Evolutionary conservation across 1,140 invertebrate species (phyloP), one percentile per base, ranked within the genome.

Genomic region (Papilio helenus): DNA sequence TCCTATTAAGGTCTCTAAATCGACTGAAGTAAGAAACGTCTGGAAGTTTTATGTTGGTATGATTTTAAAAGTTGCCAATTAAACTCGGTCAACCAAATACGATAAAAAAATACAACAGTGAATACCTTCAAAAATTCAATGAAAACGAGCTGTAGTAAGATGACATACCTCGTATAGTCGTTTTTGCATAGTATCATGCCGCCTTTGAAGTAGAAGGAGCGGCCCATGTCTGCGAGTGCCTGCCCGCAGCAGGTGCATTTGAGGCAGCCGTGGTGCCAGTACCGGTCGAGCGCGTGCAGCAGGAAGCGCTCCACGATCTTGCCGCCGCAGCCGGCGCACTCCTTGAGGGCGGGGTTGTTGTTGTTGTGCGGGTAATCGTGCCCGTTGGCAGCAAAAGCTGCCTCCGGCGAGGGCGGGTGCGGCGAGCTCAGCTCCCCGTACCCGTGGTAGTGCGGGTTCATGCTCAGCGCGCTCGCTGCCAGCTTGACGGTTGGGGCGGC

Each of bases 171-270:
- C 91, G 97, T 96, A 94, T 99, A 99, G 95, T 99, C 98, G 93
- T 96, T 97, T 96, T 98, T 98, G 96, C 98, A 99, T 85, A 99
- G 96, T 90, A 99, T 98, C 97, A 99, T 98, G 85, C 97, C 97
- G 76, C 97, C 96, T 95, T 97, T 98, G 87, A 97, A 97, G 95
- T 98, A 99, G 95, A 98, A 99, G 82, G 98, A 98, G 65, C 96
- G 95, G 61, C 98, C 98, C 88, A 99, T 97, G 88, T 99, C 98
- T 80, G 97, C 98, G 80, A 99, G 95, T 88, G 97, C 96, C 79
- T 97, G 97, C 77, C 96, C 96, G 94, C 98, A 99, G 92, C 96
- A 98, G 84, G 97, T 96, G 95, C 98, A 99, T 95, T 99, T 99
- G 85, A 99, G 96, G 95, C 98, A 99, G 82, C 96, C 96, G 94